phyloP scores from a whole-genome alignment of 2,797 vertebrate species.

The Staurois parvus region DNA sequence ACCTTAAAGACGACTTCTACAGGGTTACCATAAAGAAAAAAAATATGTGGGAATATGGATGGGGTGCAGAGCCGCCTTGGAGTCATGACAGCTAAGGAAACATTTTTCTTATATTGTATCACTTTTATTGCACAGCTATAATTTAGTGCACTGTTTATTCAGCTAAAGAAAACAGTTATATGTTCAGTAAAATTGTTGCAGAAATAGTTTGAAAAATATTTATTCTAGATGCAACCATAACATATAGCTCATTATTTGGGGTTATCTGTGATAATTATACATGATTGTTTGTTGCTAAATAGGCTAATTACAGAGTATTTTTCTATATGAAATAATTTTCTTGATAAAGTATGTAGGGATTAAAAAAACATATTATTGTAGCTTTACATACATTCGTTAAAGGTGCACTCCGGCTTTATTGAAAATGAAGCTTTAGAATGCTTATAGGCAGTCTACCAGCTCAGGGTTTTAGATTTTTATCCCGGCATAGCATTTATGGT shows the following conservation, averaged over 20 bases:
- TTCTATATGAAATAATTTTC: not conserved
- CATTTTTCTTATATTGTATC: slow-evolving; percentile 4
- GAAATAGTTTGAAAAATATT: not conserved
- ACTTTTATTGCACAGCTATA: slow-evolving; percentile 3
- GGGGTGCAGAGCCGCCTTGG: not conserved
- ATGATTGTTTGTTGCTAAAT: slow-evolving; percentile 8
- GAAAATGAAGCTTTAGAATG: too few species aligned
- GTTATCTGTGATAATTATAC: not conserved
- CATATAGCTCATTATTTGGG: slow-evolving; percentile 9
- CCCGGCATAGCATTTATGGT: too few species aligned
- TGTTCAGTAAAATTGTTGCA: not conserved
- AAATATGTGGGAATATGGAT: not conserved
- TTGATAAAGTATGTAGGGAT: not conserved
- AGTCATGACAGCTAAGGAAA: not conserved
- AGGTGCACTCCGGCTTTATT: too few species aligned
- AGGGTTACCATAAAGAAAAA: not conserved
- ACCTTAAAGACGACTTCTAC: not conserved
- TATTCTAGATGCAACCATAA: slow-evolving; percentile 1
- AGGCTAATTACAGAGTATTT: slow-evolving; percentile 1
- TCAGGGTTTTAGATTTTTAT: too few species aligned
- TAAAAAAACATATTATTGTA: not conserved
- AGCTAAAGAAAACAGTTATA: slow-evolving; percentile 5
- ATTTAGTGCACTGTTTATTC: slow-evolving; percentile 5
- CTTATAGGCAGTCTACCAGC: too few species aligned
- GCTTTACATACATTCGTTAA: not conserved